Evolutionary conservation across 2,797 vertebrate species (phyloP).

Genomic region (Tarsius wallacei): DNA sequence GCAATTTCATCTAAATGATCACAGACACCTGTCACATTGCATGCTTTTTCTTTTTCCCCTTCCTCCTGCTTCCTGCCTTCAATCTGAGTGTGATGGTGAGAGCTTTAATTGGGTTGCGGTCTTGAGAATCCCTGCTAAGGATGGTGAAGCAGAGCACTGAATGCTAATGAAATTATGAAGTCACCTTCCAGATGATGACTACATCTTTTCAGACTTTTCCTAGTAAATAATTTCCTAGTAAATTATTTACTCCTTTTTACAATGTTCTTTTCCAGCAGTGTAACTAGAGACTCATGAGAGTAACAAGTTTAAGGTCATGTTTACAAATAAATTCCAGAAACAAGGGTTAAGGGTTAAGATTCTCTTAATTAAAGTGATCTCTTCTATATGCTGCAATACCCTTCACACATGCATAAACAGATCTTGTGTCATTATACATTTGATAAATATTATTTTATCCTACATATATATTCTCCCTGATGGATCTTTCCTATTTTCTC

Average conservation of each 20-base stretch:
- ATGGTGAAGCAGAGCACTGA: neutral
- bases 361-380: neutral
- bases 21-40: neutral
- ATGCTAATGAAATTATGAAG: neutral
- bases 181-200: neutral
- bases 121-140: neutral
- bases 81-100: neutral
- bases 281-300: conserved; percentile 3
- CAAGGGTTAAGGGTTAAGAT: neutral
- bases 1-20: neutral
- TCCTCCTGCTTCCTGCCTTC: neutral
- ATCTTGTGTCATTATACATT: neutral
- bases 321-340: neutral
- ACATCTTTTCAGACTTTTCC: neutral
- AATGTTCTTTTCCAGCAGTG: neutral
- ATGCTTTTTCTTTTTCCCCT: neutral
- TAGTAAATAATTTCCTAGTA: too few species aligned
- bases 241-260: neutral
- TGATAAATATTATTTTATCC: neutral
- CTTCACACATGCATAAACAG: neutral
- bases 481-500: conserved; percentile 22
- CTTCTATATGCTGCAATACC: neutral
- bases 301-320: neutral
- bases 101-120: neutral
- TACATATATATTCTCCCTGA: neutral